Evolutionary conservation across 2,888 invertebrate genomes (phyloP).

Genomic region (Nephrotoma flavescens): DNA sequence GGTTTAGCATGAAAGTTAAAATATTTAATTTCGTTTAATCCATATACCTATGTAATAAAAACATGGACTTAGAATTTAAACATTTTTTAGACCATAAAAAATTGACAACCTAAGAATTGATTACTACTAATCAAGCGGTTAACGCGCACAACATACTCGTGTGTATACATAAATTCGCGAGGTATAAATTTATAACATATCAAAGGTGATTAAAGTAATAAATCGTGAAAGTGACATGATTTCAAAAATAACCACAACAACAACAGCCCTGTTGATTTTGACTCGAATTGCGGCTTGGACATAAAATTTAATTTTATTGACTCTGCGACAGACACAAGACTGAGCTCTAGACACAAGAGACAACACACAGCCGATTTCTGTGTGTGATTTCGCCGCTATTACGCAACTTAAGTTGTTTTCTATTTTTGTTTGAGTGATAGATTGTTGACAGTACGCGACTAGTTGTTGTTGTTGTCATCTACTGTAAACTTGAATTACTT

Average conservation of each 20-base stretch:
- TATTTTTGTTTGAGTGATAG: neutral
- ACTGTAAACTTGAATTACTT: neutral
- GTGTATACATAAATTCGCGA: neutral
- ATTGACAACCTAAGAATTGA: neutral
- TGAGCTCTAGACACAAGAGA: neutral
- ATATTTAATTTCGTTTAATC: neutral
- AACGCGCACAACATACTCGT: neutral
- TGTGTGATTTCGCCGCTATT: neutral
- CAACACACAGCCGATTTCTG: neutral
- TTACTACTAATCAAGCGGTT: neutral
- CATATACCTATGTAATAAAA: neutral
- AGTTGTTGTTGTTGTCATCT: neutral
- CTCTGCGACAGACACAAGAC: neutral
- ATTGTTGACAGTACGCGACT: neutral
- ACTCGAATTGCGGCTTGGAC: neutral
- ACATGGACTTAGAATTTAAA: neutral
- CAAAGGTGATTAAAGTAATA: neutral
- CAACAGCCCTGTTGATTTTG: neutral
- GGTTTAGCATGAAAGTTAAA: neutral
- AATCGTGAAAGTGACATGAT: neutral
- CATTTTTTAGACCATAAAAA: neutral
- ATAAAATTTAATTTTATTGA: neutral
- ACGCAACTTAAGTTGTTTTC: neutral
- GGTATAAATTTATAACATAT: neutral
- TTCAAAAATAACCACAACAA: neutral